Conservation (phyloP, 2,888 invertebrate species). For the Platyscelio sp. region DNA sequence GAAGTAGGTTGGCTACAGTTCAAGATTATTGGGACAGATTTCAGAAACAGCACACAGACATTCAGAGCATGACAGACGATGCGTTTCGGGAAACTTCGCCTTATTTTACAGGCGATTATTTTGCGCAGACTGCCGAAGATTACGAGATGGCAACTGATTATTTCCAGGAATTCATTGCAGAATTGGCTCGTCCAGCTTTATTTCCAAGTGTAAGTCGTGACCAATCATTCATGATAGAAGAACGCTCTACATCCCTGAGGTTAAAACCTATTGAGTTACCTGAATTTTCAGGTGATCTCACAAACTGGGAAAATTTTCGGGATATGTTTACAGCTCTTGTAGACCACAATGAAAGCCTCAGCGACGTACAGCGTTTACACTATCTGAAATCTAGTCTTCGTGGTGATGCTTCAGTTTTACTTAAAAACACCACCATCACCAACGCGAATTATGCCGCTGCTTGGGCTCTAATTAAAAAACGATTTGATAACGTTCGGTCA, state of each 20-base stretch:
- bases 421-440: neutral
- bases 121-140: no score
- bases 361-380: neutral
- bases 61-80: no score
- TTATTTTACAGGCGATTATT: no score
- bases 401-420: neutral
- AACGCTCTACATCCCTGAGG: neutral
- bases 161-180: neutral
- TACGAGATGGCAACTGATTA: neutral
- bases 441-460: neutral
- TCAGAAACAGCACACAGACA: neutral
- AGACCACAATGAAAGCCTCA: neutral
- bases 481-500: neutral
- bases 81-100: no score
- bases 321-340: neutral
- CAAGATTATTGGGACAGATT: constrained; percentile 3
- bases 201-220: neutral
- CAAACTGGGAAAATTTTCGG: neutral
- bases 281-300: constrained; percentile 2
- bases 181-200: neutral
- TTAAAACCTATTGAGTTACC: neutral
- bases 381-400: neutral
- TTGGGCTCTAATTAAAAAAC: neutral
- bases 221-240: neutral
- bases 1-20: neutral